A percentile compares a stretch with the other conserved stretches of the same genome.
phyloP scores from a whole-genome alignment of 2,888 invertebrate species.

The Lucinisca nassula region DNA sequence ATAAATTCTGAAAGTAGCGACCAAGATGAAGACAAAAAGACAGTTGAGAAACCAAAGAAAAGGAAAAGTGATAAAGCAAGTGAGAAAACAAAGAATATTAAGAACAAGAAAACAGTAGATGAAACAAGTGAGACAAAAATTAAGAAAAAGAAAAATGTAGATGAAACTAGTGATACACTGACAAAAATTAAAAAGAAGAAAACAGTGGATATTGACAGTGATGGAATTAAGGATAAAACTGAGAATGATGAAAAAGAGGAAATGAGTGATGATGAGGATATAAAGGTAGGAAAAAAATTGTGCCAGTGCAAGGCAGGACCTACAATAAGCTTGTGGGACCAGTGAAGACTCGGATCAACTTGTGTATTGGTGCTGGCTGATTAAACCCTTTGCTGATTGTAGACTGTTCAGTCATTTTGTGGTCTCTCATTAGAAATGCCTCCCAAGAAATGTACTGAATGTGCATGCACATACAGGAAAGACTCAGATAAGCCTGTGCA shows the following conservation, averaged over 20 bases:
- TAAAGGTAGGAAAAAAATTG: not conserved
- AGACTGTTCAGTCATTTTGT: too few relatives aligned
- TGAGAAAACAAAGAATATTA: slow-evolving; percentile 12
- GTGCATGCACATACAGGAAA: too few relatives aligned
- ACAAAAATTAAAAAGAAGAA: not conserved
- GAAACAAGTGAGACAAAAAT: slow-evolving; percentile 1
- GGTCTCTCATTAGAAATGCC: too few relatives aligned
- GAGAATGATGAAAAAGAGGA: slow-evolving; percentile 1
- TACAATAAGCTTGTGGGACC: too few relatives aligned
- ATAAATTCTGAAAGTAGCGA: not conserved
- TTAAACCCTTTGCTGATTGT: too few relatives aligned
- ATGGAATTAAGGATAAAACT: not conserved
- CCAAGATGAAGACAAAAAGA: not conserved
- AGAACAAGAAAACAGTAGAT: not conserved
- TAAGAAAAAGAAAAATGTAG: not conserved
- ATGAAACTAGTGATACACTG: not conserved
- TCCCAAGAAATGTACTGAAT: too few relatives aligned
- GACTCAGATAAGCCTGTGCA: too few relatives aligned
- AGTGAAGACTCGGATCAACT: too few relatives aligned
- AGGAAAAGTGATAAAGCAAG: not conserved
- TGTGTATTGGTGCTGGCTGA: too few relatives aligned
- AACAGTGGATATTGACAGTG: not conserved
- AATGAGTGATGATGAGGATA: not conserved
- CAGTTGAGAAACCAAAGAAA: not conserved
- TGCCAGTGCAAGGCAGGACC: not conserved